These are phyloP conservation scores for Parazoanthus swiftii DNA, from an alignment of 92 coral and sea anemone genomes.

Conservation along the genomic window DNA sequence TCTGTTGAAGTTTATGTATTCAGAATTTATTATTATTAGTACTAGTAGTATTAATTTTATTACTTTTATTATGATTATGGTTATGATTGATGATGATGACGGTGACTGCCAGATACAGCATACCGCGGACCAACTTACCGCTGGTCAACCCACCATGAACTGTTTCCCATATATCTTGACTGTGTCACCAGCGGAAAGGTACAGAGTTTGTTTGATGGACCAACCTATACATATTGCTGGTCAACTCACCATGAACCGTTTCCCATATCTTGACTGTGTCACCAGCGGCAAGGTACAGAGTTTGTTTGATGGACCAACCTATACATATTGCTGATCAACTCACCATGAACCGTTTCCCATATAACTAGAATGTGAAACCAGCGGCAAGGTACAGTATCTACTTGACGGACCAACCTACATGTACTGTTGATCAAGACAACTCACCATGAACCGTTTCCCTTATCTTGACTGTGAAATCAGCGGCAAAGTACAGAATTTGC, in stretches of 20 bases:
- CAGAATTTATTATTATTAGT: too few relatives aligned
- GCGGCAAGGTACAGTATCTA: not conserved
- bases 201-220: not conserved
- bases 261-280: conserved; percentile 58
- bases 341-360: too few relatives aligned
- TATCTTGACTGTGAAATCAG: too few relatives aligned
- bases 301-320: not conserved
- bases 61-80: too few relatives aligned
- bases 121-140: too few relatives aligned
- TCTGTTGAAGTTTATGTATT: too few relatives aligned
- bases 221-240: not conserved
- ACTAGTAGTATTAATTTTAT: too few relatives aligned
- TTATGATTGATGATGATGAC: too few relatives aligned
- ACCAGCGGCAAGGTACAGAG: not conserved
- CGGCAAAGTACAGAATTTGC: not conserved
- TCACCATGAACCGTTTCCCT: conserved; percentile 70
- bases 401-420: not conserved
- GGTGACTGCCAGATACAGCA: too few relatives aligned
- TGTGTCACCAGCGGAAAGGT: not conserved
- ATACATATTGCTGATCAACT: not conserved
- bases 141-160: conserved; percentile 6
- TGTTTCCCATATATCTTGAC: conserved; percentile 65
- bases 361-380: too few relatives aligned
- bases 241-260: conserved; percentile 34
- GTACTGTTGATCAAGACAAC: not conserved